A percentile compares a stretch with the other conserved stretches of the same genome.
phyloP scores from a whole-genome alignment of 2,113 vertebrate genomes.

The Planiliza haematocheilus region DNA sequence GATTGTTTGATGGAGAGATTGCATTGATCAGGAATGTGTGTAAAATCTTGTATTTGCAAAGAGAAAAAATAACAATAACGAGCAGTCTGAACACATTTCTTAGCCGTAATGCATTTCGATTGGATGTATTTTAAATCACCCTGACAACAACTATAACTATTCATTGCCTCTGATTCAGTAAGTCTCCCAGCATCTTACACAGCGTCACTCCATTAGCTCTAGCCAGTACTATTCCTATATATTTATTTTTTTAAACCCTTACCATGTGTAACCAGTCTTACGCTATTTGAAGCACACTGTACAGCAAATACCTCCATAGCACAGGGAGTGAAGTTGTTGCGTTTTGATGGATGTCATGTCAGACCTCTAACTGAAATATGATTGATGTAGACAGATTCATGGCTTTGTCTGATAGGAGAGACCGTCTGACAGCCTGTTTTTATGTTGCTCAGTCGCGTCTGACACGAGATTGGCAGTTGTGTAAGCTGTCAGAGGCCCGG shows the following conservation, averaged over 20 bases:
- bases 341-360: conserved; percentile 39
- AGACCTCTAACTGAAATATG: conserved; percentile 18
- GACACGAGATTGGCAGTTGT: conserved; percentile 47
- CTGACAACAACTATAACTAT: too few relatives aligned
- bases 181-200: too few relatives aligned
- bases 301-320: neutral
- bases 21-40: too few relatives aligned
- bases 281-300: neutral
- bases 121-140: too few relatives aligned
- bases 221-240: too few relatives aligned
- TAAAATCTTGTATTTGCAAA: too few relatives aligned
- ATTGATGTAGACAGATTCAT: conserved; percentile 40
- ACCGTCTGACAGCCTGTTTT: conserved; percentile 39
- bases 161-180: too few relatives aligned
- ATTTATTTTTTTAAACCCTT: conserved; percentile 10
- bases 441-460: conserved; percentile 30
- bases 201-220: too few relatives aligned
- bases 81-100: too few relatives aligned
- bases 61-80: too few relatives aligned
- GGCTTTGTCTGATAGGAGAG: conserved; percentile 14
- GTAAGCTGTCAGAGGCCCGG: conserved; percentile 40
- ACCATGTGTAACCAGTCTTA: neutral
- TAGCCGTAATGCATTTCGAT: too few relatives aligned
- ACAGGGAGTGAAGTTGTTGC: neutral
- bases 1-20: too few relatives aligned